phyloP scores from a whole-genome alignment of 1,140 invertebrate genomes.

The Condylostylus longicornis region DNA sequence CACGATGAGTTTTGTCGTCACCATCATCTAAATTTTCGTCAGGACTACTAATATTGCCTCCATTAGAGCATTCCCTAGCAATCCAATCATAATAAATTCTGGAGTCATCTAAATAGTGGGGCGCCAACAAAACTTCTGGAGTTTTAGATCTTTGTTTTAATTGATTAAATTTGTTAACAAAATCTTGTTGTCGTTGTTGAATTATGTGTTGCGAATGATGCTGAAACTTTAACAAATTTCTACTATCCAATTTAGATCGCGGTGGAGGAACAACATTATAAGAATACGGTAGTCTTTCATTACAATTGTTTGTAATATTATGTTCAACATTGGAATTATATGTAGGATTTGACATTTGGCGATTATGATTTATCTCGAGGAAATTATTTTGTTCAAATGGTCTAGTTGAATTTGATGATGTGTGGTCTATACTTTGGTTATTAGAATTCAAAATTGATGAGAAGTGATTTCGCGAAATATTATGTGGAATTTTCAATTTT shows the following conservation, averaged over 20 bases:
- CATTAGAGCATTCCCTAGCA: conserved; percentile 18
- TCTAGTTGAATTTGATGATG: not conserved
- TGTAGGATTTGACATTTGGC: conserved; percentile 1
- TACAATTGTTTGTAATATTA: not conserved
- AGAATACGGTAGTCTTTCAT: conserved; percentile 8
- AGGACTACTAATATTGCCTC: conserved; percentile 1
- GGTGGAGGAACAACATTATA: conserved; percentile 19
- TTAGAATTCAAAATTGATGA: not conserved
- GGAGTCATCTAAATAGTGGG: conserved; percentile 43
- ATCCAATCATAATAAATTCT: conserved; percentile 36
- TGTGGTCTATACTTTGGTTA: not conserved
- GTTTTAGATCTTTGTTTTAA: conserved; percentile 44
- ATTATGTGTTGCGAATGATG: not conserved
- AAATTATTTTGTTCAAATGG: conserved; percentile 1
- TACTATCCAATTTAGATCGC: conserved; percentile 13
- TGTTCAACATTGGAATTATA: conserved; percentile 3
- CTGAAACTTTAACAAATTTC: not conserved
- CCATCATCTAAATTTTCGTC: conserved; percentile 5
- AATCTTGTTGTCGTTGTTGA: conserved; percentile 4
- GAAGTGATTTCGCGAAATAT: not conserved
- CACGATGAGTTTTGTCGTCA: conserved; percentile 4
- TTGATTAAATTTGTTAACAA: conserved; percentile 1
- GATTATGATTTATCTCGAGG: conserved; percentile 3
- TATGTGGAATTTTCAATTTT: not conserved
- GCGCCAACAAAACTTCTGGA: conserved; percentile 59